Evolutionary conservation across 37 sponge, comb jelly and placozoan genomes (phyloP), one percentile per base, ranked within the genome.

Genomic region (Halisarca cf. caerulea): DNA sequence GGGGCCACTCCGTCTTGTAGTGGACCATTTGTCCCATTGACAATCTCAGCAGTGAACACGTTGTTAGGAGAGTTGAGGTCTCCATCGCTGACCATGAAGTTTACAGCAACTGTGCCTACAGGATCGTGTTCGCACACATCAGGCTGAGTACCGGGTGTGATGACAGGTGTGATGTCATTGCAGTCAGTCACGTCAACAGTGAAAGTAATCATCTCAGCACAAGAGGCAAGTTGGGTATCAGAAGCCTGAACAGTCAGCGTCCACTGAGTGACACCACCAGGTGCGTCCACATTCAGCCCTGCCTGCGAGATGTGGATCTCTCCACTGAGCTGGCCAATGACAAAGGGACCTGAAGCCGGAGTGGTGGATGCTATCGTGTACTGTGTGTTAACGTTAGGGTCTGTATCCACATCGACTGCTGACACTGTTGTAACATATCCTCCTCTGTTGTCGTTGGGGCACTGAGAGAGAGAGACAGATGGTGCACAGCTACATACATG

Each of bases 111-210:
- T 5, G 77, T 36, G 2, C 42, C 77, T 3, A 74, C 25, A 36
- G 77, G 9, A 21, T 40, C 77, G 24, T 25, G n/a, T 24, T 74
- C 77, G 1, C 43, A 40, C 15, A 40, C 42, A 21, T 33, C 24
- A 74, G 36, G 42, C 21, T 3, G 0, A 42, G 42, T 2, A 21
- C n/a, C 15, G 0, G 0, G 17, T 40, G 37, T 58, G 69, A 91
- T 83, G 21, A 42, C 32, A 27, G 91, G 91, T 28, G 64, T 33
- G 39, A 79, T 83, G 77, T 89, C 89, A 41, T 91, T 91, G 62
- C 37, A 53, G 38, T 86, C 91, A 9, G 23, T n/a, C 0, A 91
- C 87, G 0, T 1, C 47, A 33, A 91, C 75, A 8, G 32, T n/a
- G 37, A 91, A 9, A 11, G 6, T 47, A 11, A 47, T 47, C 51